Conservation (phyloP, 2,113 vertebrate genomes). For the Eurystomus gularis region DNA sequence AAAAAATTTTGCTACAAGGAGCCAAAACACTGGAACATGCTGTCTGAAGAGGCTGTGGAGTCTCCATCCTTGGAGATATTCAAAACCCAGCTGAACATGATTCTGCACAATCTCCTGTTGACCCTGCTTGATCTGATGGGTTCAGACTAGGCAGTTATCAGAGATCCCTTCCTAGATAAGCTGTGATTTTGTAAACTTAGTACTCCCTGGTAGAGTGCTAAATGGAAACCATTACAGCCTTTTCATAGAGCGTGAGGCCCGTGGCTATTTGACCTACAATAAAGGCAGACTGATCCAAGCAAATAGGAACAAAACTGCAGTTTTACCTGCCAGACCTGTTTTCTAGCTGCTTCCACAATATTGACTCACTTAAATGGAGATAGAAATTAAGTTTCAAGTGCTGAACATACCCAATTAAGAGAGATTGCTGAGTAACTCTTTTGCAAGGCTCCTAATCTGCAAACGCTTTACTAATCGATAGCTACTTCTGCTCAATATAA, state of each 20-base stretch:
- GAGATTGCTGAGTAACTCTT: constrained; percentile 53
- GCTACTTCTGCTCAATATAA: constrained; percentile 30
- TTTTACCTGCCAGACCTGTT: neutral
- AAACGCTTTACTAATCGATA: constrained; percentile 52
- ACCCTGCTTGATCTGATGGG: neutral
- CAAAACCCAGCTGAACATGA: neutral
- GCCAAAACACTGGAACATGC: neutral
- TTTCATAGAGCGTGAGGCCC: neutral
- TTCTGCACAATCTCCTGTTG: neutral
- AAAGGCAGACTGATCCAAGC: neutral
- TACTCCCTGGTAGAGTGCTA: neutral
- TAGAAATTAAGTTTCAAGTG: constrained; percentile 35
- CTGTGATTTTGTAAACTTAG: neutral
- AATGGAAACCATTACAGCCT: neutral
- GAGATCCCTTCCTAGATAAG: neutral
- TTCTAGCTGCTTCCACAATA: constrained; percentile 40
- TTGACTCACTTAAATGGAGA: constrained; percentile 42
- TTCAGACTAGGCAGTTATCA: neutral
- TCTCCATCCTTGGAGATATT: neutral
- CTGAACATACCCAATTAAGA: constrained; percentile 52
- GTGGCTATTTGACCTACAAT: neutral
- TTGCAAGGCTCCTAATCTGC: constrained; percentile 51
- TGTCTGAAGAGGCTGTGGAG: neutral
- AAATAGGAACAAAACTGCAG: neutral
- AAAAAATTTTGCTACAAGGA: neutral